Evolutionary conservation across 2,888 invertebrate species (phyloP).

Genomic region (Cordilura impudica): DNA sequence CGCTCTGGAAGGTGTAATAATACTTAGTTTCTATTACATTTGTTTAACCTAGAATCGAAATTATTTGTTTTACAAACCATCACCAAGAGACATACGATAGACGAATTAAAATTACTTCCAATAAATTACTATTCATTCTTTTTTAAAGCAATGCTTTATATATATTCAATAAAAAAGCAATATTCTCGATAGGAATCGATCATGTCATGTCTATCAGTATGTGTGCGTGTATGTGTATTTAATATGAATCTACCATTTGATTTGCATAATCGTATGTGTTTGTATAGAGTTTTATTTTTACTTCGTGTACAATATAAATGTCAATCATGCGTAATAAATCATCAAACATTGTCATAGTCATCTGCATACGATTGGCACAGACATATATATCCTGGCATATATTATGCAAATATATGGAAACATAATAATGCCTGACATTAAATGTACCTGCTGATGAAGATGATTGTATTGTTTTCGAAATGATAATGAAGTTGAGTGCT

Average conservation of each 20-base stretch:
- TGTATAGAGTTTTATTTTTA: conserved; percentile 57
- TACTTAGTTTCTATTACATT: too few species aligned
- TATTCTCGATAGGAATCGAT: conserved; percentile 6
- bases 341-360: conserved; percentile 61
- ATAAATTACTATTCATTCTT: conserved; percentile 2
- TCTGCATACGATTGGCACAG: conserved; percentile 27
- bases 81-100: too few species aligned
- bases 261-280: conserved; percentile 20
- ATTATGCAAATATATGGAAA: background rate
- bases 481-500: background rate
- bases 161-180: background rate
- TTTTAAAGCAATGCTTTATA: background rate
- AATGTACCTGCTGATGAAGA: background rate
- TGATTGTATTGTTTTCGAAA: background rate
- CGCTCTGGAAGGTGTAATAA: too few species aligned
- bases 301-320: conserved; percentile 70
- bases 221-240: conserved; percentile 19
- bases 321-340: conserved; percentile 75
- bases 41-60: too few species aligned
- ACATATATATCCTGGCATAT: background rate
- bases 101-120: background rate
- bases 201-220: background rate
- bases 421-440: background rate
- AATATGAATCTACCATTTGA: conserved; percentile 17
- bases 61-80: too few species aligned